Evolutionary conservation across 2,113 vertebrate species (phyloP).

Genomic region (Grammomys surdaster): DNA sequence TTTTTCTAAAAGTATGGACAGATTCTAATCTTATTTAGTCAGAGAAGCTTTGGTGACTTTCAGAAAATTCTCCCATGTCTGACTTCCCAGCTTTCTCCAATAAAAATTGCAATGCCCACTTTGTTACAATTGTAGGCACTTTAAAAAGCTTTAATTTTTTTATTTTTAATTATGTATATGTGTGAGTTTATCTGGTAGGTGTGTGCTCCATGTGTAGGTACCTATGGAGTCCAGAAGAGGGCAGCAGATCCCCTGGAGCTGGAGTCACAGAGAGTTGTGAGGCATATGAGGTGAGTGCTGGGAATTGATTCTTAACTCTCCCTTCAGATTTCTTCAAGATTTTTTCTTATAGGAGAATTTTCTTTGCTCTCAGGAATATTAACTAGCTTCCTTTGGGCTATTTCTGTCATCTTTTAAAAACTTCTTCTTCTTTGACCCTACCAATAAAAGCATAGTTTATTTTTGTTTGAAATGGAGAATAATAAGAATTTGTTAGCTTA

Average conservation of each 20-base stretch:
- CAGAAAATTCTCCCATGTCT: not conserved
- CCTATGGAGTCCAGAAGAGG: not conserved
- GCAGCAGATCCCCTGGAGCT: not conserved
- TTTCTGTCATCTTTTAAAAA: not conserved
- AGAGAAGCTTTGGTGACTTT: not conserved
- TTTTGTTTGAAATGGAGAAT: not conserved
- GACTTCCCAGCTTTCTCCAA: not conserved
- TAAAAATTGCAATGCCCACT: not conserved
- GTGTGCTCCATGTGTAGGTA: no score
- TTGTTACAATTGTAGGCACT: not conserved
- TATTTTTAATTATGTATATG: not conserved
- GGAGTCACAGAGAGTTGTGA: not conserved
- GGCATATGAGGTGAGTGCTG: not conserved
- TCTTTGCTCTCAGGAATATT: not conserved
- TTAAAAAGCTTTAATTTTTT: not conserved
- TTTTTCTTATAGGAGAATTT: not conserved
- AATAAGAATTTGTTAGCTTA: not conserved
- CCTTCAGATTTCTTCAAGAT: not conserved
- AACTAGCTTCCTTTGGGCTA: not conserved
- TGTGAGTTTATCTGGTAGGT: not conserved
- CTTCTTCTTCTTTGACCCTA: not conserved
- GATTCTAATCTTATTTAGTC: not conserved
- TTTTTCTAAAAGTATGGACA: not conserved
- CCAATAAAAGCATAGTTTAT: not conserved
- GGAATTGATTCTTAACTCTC: not conserved